Conservation (phyloP, 2,113 vertebrate genomes). For the Malurus cyaneus region DNA sequence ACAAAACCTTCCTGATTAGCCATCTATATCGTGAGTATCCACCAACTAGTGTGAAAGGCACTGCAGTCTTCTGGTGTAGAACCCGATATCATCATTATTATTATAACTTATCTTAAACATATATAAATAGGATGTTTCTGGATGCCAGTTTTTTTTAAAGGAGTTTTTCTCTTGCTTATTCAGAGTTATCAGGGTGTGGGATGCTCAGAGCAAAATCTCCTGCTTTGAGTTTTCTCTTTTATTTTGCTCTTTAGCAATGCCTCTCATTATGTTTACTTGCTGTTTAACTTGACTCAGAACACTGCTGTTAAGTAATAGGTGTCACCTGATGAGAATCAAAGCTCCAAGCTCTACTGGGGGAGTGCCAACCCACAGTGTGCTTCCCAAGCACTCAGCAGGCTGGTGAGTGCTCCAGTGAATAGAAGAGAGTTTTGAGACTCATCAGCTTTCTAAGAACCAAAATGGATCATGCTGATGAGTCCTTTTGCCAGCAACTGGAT, state of each 20-base stretch:
- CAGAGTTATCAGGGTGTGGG: constrained; percentile 22
- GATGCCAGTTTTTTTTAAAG: neutral
- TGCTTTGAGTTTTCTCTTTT: constrained; percentile 2
- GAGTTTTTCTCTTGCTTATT: neutral
- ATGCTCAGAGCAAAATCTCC: constrained; percentile 14
- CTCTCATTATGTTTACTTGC: constrained; percentile 5
- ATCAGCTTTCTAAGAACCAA: neutral
- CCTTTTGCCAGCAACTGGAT: neutral
- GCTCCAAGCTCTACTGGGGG: neutral
- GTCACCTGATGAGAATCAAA: constrained; percentile 50
- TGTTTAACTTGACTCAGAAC: constrained; percentile 31
- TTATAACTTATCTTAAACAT: neutral
- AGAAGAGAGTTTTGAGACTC: neutral
- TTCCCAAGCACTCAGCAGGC: neutral
- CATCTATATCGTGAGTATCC: neutral
- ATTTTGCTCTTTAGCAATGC: neutral
- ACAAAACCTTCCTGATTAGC: neutral
- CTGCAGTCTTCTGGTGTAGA: constrained; percentile 1
- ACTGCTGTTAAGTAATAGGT: constrained; percentile 29
- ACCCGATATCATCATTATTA: neutral
- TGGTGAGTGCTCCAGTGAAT: neutral
- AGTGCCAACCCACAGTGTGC: neutral
- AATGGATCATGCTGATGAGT: neutral
- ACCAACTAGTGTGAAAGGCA: neutral
- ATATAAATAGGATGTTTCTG: constrained; percentile 16